Evolutionary conservation across 1,140 invertebrate genomes (phyloP), one percentile per base, ranked within the genome.

Genomic region (Dicyema japonicum): DNA sequence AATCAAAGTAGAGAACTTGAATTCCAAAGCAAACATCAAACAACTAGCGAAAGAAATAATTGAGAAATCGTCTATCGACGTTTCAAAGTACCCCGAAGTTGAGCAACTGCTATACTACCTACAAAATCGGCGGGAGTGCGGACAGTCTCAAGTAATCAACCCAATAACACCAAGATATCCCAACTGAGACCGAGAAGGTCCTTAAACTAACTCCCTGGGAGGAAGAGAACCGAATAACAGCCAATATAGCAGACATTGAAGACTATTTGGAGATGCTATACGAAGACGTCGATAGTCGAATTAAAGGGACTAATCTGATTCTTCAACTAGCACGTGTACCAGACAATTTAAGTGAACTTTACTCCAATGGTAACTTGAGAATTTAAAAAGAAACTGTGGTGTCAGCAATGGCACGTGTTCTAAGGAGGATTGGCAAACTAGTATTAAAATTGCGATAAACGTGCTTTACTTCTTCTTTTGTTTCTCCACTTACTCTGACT

Each of bases 371-470:
- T 74, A 46, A 35, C 33, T 37, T 19, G 24, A 18, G 15, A 15
- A 18, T 3, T 31, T 13, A 36, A 31, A 14, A 53, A 78, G 78
- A 94, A 56, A 72, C 75, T n/a, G 60, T 88, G 15, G 54, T 92
- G 12, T 80, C 75, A 56, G 82, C 80, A 25, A 53, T 97, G 30
- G 70, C 75, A 4, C 59, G 85, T 42, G 75, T 92, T 15, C 50
- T 92, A 19, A 59, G 80, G 85, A 97, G 58, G 82, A 94, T 54
- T 90, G 76, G 67, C 72, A 69, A 51, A 66, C 70, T 42, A 88
- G 74, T 45, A 67, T 88, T 38, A 78, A 90, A 47, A 49, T 94
- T 16, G 78, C 74, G 29, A 85, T 72, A 36, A 85, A 88, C 48
- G 76, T 94, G 41, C 67, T 88, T 33, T 78, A 78, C 43, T 72